Base-by-base conservation (phyloP, 2,113 vertebrate genomes). In the Hyaena hyaena region DNA sequence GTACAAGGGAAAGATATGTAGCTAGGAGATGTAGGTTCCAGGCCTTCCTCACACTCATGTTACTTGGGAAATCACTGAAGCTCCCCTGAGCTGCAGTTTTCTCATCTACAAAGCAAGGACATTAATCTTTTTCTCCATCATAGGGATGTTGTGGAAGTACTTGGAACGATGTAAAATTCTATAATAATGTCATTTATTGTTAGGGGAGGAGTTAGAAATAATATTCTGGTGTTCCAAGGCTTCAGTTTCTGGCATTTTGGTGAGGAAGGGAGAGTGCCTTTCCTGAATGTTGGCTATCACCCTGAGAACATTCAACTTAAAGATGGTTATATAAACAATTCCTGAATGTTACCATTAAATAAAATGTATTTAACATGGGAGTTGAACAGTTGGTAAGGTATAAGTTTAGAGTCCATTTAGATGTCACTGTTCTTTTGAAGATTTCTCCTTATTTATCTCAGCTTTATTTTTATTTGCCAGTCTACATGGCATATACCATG, bases 191-290 rank as follows among this genome's bases (percentile, higher is more conserved):
- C 50, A 84, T 10, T 21, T 80, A 48, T 83, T 85, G 24, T 96
- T 80, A 92, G 50, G 12, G 16, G 19, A 92, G n/a, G n/a, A 74
- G n/a, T 95, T 93, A 90, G 53, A 95, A 92, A 92, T 90, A 92
- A 87, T 92, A 15, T 95, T 21, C 12, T 43, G 74, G 31, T 90
- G 74, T 10, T 90, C 33, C 10, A 95, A 45, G 76, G 71, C 63
- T 94, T 89, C 81, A 26, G 15, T 87, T 94, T 87, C 65, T 95
- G 61, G 17, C 66, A 79, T 97, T 93, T 39, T 93, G 35, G 33
- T 79, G 1, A 94, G 48, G 23, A 77, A 3, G 1, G 12, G 85
- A 33, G 6, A 35, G 10, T 81, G 15, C 11, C 48, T 6, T 88
- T 28, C 35, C 33, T 76, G 58, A 95, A 71, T 84, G 43, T 90